Percentiles rank a stretch among this genome's conserved stretches.
Evolutionary conservation across 30 jellyfish, hydroid and myxozoan genomes (phyloP).

Genomic region (Aurelia sp.): DNA sequence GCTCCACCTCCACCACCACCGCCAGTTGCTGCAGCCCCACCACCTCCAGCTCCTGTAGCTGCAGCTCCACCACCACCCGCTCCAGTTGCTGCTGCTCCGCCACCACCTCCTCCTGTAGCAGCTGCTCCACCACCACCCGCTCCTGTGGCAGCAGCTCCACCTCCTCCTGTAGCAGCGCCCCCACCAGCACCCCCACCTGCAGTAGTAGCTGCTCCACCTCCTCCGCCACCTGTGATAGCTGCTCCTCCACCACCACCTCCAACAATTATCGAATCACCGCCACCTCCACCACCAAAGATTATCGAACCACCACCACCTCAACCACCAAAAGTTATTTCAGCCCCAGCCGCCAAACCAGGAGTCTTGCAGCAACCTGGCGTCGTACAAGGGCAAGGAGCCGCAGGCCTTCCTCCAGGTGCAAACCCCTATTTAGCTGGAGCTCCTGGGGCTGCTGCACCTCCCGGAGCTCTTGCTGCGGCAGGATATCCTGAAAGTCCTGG

Average conservation of each 20-base stretch:
- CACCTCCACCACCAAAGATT: constrained; percentile 33
- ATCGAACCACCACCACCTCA: constrained; percentile 39
- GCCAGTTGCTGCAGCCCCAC: constrained; percentile 31
- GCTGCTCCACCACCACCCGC: constrained; percentile 75
- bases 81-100: constrained; percentile 53
- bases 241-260: constrained; percentile 58
- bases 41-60: constrained; percentile 8
- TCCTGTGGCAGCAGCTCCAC: constrained; percentile 33
- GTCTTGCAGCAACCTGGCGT: constrained; percentile 17
- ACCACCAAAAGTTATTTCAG: background rate
- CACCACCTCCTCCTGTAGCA: constrained; percentile 40
- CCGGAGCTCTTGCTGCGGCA: constrained; percentile 11
- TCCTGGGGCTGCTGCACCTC: constrained; percentile 39
- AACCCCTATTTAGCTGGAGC: constrained; percentile 13
- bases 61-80: constrained; percentile 58
- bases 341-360: no score
- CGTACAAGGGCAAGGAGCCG: no score
- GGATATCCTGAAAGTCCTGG: background rate
- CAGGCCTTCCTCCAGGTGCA: constrained; percentile 26
- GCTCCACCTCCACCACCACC: constrained; percentile 72
- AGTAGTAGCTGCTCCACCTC: constrained; percentile 32
- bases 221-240: constrained; percentile 40
- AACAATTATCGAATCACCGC: constrained; percentile 43
- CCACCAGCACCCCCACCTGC: constrained; percentile 38
- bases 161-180: constrained; percentile 8